Evolutionary conservation across 1,140 invertebrate genomes (phyloP).

Genomic region (Hormaphis cornu): DNA sequence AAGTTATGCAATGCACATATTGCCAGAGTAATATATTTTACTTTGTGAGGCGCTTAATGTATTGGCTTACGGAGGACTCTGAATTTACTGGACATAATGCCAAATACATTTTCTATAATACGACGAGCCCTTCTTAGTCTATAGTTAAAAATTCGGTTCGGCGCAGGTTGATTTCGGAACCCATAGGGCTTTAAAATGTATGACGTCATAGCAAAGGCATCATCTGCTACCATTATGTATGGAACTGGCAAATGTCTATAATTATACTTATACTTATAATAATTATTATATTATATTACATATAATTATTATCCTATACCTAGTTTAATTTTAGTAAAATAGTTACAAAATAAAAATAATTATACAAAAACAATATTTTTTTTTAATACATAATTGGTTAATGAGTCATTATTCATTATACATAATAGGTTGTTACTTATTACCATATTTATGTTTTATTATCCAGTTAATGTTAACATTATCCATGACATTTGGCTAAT

Average conservation of each 20-base stretch:
- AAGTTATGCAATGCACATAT: neutral
- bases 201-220: constrained; percentile 3
- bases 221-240: neutral
- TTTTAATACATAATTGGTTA: too few relatives aligned
- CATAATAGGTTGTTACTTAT: too few relatives aligned
- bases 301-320: too few relatives aligned
- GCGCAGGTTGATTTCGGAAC: neutral
- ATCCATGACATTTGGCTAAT: too few relatives aligned
- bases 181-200: constrained; percentile 6
- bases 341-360: too few relatives aligned
- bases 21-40: constrained; percentile 23
- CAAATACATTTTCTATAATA: constrained; percentile 36
- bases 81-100: constrained; percentile 38
- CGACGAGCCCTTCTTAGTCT: constrained; percentile 40
- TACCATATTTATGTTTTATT: too few relatives aligned
- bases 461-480: too few relatives aligned
- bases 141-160: constrained; percentile 41
- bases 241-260: neutral
- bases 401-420: too few relatives aligned
- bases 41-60: constrained; percentile 26
- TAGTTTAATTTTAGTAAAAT: too few relatives aligned
- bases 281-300: too few relatives aligned
- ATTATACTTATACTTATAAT: too few relatives aligned
- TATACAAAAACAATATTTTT: too few relatives aligned
- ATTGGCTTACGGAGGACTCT: constrained; percentile 31